A percentile compares a stretch with the other conserved stretches of the same genome.
phyloP scores from a whole-genome alignment of 1,140 invertebrate species.

The Acromyrmex heyeri region DNA sequence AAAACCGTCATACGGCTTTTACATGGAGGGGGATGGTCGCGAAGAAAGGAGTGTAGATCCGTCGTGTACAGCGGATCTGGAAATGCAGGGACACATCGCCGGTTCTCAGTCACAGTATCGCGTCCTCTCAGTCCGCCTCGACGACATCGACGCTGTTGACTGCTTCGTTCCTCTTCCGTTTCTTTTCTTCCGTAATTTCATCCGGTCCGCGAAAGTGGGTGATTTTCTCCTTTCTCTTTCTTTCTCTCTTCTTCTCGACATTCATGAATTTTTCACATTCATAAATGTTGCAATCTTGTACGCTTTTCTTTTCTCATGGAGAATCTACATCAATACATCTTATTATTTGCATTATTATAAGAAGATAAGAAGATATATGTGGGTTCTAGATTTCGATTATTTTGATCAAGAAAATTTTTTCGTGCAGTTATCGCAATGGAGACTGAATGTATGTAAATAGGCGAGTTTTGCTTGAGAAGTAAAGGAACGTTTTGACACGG shows the following conservation, averaged over 20 bases:
- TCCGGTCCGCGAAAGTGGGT: conserved; percentile 32
- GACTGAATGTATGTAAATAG: conserved; percentile 36
- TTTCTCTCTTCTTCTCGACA: neutral
- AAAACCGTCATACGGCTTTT: conserved; percentile 51
- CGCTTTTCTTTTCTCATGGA: neutral
- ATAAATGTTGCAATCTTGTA: neutral
- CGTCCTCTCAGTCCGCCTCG: conserved; percentile 66
- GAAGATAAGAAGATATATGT: neutral
- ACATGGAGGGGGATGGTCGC: conserved; percentile 53
- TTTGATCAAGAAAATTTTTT: conserved; percentile 16
- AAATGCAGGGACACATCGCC: conserved; percentile 70
- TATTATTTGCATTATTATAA: neutral
- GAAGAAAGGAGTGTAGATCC: conserved; percentile 65
- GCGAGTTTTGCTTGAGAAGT: conserved; percentile 24
- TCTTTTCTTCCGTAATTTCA: neutral
- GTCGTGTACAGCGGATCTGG: conserved; percentile 68
- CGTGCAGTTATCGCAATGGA: neutral
- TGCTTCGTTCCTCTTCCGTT: conserved; percentile 32
- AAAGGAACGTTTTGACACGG: conserved; percentile 35
- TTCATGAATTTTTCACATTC: neutral
- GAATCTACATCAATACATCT: neutral
- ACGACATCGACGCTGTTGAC: conserved; percentile 49
- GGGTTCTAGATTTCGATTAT: neutral
- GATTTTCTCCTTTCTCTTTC: neutral
- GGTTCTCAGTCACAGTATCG: conserved; percentile 73